These are phyloP conservation scores for Sitta carolinensis DNA, from an alignment of 2,797 vertebrate species.

Conservation along the genomic window DNA sequence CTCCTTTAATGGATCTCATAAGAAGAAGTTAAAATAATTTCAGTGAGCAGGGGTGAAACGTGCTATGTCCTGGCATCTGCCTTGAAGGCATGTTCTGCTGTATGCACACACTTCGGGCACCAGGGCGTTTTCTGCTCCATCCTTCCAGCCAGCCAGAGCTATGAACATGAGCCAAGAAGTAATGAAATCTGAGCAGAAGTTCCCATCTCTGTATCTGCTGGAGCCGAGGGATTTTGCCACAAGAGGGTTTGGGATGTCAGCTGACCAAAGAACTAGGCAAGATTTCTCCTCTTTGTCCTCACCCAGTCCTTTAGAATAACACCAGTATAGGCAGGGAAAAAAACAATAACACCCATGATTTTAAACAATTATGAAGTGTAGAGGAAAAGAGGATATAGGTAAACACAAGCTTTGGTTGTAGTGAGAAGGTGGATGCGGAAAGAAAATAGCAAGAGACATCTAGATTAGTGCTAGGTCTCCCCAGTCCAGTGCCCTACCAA, in stretches of 20 bases:
- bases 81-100: not conserved
- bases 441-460: not conserved
- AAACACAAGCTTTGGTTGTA: not conserved
- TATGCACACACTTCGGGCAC: rapidly evolving
- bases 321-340: rapidly evolving
- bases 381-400: not conserved
- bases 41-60: not conserved
- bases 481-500: not conserved
- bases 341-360: not conserved
- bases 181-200: not conserved
- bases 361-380: not conserved
- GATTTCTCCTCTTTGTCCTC: not conserved
- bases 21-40: not conserved
- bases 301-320: not conserved
- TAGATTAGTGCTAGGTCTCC: not conserved
- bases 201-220: not conserved
- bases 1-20: not conserved
- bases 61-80: not conserved
- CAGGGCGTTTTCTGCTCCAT: not conserved
- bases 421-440: not conserved
- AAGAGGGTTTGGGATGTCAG: not conserved
- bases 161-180: rapidly evolving
- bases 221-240: not conserved
- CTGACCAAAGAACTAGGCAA: not conserved
- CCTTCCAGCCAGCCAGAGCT: not conserved